Evolutionary conservation across 2,797 vertebrate genomes (phyloP).

Genomic region (Aulostomus chinensis): DNA sequence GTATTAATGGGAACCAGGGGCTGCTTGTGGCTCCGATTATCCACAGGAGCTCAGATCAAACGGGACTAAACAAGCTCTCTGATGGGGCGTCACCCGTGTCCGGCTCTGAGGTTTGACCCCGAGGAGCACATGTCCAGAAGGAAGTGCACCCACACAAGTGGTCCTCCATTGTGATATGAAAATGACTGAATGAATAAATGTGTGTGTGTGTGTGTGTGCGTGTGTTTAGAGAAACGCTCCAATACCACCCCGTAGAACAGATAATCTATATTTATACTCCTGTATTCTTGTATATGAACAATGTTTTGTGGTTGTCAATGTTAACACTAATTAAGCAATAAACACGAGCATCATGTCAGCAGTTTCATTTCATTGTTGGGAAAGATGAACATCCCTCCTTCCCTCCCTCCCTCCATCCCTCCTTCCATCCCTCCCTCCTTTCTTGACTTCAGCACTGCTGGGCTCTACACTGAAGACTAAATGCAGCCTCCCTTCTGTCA

Average conservation of each 20-base stretch:
- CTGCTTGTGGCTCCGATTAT: slow-evolving; percentile 3
- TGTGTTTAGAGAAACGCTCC: slow-evolving; percentile 34
- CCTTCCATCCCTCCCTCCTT: too few species aligned
- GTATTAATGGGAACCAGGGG: slow-evolving; percentile 28
- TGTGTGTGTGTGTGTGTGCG: slow-evolving; percentile 15
- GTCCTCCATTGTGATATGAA: slow-evolving; percentile 48
- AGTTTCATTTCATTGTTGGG: not conserved
- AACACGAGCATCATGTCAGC: slow-evolving; percentile 42
- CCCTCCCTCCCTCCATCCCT: too few species aligned
- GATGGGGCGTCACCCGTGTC: not conserved
- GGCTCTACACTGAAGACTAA: too few species aligned
- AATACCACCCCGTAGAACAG: slow-evolving; percentile 55
- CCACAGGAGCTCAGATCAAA: not conserved
- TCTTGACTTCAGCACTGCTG: too few species aligned
- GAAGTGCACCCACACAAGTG: too few species aligned
- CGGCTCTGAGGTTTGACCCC: not conserved
- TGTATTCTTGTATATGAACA: slow-evolving; percentile 66
- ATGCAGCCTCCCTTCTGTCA: too few species aligned
- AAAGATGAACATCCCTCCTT: too few species aligned
- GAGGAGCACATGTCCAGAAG: too few species aligned
- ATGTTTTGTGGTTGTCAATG: slow-evolving; percentile 58
- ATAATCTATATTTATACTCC: slow-evolving; percentile 81
- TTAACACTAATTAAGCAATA: slow-evolving; percentile 68
- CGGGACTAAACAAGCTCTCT: not conserved
- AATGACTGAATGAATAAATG: slow-evolving; percentile 33